phyloP scores from a whole-genome alignment of 1,140 invertebrate genomes.

The Drosophila hydei region DNA sequence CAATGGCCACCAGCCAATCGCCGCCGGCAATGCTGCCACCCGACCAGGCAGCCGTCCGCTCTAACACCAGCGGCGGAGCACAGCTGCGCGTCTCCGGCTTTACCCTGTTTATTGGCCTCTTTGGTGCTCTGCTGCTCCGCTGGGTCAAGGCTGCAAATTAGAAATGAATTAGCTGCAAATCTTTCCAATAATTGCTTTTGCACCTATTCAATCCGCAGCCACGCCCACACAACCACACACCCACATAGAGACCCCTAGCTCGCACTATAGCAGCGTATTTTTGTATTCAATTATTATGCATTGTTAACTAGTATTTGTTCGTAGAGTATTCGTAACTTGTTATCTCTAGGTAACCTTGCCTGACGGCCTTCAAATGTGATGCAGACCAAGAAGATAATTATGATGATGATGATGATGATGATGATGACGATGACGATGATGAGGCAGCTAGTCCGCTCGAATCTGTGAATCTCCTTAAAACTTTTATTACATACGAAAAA shows the following conservation, averaged over 20 bases:
- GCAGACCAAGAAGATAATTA: constrained; percentile 10
- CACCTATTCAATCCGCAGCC: constrained; percentile 14
- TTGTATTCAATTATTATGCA: constrained; percentile 12
- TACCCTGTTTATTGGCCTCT: constrained; percentile 1
- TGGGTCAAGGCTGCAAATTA: constrained; percentile 21
- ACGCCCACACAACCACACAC: not conserved
- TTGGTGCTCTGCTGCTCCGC: constrained; percentile 10
- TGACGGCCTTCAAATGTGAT: constrained; percentile 65
- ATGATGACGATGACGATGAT: constrained; percentile 18
- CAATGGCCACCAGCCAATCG: constrained; percentile 49
- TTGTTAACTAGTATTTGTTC: constrained; percentile 33
- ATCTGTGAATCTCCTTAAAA: constrained; percentile 43
- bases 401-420: constrained; percentile 21
- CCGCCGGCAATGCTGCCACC: constrained; percentile 48
- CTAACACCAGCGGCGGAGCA: constrained; percentile 27
- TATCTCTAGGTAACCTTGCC: constrained; percentile 24
- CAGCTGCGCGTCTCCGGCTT: not conserved
- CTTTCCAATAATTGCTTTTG: constrained; percentile 23
- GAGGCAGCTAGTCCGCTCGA: constrained; percentile 4
- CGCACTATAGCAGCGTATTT: constrained; percentile 4
- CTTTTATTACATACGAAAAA: not conserved
- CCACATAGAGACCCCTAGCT: not conserved
- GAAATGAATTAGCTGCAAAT: not conserved
- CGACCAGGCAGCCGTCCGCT: constrained; percentile 63
- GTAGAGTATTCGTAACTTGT: constrained; percentile 25